Evolutionary conservation across 1,140 invertebrate species (phyloP).

Genomic region (Drosophila bipectinata): DNA sequence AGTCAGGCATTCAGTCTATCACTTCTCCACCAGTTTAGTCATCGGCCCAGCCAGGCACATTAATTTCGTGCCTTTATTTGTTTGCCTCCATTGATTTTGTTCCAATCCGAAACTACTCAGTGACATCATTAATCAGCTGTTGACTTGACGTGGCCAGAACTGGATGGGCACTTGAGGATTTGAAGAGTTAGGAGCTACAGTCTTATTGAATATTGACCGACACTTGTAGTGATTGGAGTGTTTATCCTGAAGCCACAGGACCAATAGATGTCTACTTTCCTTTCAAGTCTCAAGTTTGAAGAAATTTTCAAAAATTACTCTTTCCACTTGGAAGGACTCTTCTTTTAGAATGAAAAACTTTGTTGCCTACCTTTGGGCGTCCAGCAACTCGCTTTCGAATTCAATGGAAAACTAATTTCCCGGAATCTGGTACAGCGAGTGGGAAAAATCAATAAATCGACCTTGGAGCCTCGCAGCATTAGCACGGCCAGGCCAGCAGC

Average conservation of each 20-base stretch:
- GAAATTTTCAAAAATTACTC: neutral
- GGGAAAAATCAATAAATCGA: constrained; percentile 83
- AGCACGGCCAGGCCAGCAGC: constrained; percentile 16
- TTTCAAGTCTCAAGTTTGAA: neutral
- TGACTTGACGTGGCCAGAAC: constrained; percentile 20
- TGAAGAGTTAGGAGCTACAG: neutral
- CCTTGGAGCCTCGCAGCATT: constrained; percentile 62
- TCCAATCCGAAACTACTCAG: constrained; percentile 10
- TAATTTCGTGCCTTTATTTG: constrained; percentile 45
- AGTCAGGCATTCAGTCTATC: constrained; percentile 42
- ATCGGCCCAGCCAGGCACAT: constrained; percentile 31
- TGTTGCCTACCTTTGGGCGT: neutral
- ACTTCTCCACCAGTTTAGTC: constrained; percentile 31
- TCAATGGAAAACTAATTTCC: constrained; percentile 15
- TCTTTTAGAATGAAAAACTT: constrained; percentile 16
- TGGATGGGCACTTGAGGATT: constrained; percentile 42
- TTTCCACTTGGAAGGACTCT: neutral
- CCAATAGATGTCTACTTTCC: too few species aligned
- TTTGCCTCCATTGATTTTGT: constrained; percentile 61
- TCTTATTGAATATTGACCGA: too few species aligned
- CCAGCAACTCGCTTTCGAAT: constrained; percentile 11
- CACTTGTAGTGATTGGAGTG: too few species aligned
- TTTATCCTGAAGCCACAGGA: too few species aligned
- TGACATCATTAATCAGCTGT: constrained; percentile 57
- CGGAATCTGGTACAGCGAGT: constrained; percentile 31